Conservation (phyloP, 2,113 vertebrate species). For the Redunca redunca region DNA sequence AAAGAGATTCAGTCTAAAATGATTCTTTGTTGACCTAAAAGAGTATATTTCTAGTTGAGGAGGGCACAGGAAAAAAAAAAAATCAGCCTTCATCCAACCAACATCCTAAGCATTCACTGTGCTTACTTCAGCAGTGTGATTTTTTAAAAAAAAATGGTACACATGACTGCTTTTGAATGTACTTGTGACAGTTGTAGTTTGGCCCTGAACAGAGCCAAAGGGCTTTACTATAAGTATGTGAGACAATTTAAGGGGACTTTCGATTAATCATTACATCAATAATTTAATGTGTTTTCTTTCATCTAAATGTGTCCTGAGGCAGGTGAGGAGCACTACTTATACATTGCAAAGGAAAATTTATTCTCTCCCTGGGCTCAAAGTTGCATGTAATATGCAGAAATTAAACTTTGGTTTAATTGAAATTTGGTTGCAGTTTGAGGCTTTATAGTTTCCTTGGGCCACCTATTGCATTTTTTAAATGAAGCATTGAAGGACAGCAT, state of each 20-base stretch:
- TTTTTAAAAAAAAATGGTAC: not conserved
- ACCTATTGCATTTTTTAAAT: conserved; percentile 44
- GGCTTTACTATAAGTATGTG: conserved; percentile 25
- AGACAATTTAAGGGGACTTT: conserved; percentile 54
- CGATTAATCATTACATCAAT: conserved; percentile 61
- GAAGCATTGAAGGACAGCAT: conserved; percentile 34
- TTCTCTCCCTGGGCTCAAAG: conserved; percentile 31
- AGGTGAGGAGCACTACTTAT: conserved; percentile 35
- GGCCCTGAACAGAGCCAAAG: not conserved
- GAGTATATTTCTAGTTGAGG: not conserved
- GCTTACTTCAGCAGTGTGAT: not conserved
- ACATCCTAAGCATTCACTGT: not conserved
- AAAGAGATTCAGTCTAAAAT: not conserved
- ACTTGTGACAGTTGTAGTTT: not conserved
- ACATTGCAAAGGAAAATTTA: conserved; percentile 39
- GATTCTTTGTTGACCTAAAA: not conserved
- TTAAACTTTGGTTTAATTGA: conserved; percentile 64
- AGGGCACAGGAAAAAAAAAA: not conserved
- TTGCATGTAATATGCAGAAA: conserved; percentile 54
- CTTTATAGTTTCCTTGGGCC: conserved; percentile 55
- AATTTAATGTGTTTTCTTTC: conserved; percentile 62
- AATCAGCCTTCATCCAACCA: not conserved
- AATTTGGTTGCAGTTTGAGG: conserved; percentile 52
- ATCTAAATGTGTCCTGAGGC: conserved; percentile 52
- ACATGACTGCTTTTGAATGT: not conserved